A percentile compares a stretch with the other conserved stretches of the same genome.
phyloP scores from a whole-genome alignment of 2,888 invertebrate genomes.

The Lasioglossum villosulum region DNA sequence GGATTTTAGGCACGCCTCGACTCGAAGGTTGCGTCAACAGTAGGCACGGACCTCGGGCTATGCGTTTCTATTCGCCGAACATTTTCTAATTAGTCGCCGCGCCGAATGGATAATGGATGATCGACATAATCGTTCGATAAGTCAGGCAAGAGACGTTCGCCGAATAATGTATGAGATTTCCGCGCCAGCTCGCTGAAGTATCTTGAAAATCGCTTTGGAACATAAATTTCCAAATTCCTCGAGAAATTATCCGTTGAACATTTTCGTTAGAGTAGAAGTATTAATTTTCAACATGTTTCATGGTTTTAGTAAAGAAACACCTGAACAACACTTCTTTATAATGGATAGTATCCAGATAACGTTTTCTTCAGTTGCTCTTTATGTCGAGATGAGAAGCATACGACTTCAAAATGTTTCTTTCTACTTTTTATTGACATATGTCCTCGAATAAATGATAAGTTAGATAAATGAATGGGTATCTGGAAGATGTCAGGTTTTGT shows the following conservation, averaged over 20 bases:
- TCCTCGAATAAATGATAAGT: too few species aligned
- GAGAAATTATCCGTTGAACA: not conserved
- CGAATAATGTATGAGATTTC: constrained; percentile 45
- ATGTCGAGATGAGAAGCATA: too few species aligned
- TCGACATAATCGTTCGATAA: constrained; percentile 36
- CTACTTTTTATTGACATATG: too few species aligned
- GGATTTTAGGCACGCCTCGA: constrained; percentile 73
- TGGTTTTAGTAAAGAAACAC: not conserved
- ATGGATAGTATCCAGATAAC: not conserved
- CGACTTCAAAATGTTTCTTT: too few species aligned
- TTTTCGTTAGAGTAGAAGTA: not conserved
- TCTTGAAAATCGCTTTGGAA: not conserved
- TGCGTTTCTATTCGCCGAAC: constrained; percentile 53
- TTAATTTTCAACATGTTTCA: not conserved
- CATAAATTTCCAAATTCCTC: not conserved
- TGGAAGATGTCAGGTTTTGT: too few species aligned
- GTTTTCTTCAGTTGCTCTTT: not conserved
- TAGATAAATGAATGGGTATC: too few species aligned
- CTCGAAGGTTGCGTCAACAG: constrained; percentile 61
- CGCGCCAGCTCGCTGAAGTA: not conserved
- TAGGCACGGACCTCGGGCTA: constrained; percentile 38
- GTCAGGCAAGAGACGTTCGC: not conserved
- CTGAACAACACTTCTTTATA: not conserved
- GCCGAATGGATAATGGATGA: constrained; percentile 9
- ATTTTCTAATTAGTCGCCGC: constrained; percentile 65